phyloP scores from a whole-genome alignment of 2,113 vertebrate species.

The Eonycteris spelaea region DNA sequence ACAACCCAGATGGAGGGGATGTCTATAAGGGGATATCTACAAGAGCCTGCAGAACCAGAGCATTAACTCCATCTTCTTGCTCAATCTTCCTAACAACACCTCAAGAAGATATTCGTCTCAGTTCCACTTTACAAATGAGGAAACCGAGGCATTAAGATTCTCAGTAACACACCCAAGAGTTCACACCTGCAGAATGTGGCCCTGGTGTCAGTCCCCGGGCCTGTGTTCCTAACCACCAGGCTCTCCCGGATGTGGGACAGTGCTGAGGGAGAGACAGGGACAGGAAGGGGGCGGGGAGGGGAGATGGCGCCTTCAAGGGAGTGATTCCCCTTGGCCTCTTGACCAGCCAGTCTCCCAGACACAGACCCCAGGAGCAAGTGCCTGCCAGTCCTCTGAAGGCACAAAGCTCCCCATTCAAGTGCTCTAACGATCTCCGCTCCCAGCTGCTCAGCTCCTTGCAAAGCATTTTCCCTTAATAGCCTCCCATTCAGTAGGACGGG shows the following conservation, averaged over 20 bases:
- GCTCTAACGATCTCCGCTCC: constrained; percentile 44
- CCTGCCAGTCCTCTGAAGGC: background rate
- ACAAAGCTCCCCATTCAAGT: constrained; percentile 65
- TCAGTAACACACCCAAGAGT: background rate
- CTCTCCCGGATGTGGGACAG: background rate
- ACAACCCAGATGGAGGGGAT: background rate
- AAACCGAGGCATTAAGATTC: background rate
- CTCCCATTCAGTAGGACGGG: constrained; percentile 57
- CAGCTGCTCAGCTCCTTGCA: constrained; percentile 74
- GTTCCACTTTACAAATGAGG: background rate
- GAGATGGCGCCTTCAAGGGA: background rate
- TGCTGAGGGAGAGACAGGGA: background rate
- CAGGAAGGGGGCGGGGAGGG: background rate
- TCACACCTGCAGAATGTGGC: background rate
- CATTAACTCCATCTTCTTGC: background rate
- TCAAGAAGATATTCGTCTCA: background rate
- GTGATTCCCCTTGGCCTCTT: background rate
- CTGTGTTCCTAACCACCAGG: background rate
- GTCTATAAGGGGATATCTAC: too few relatives aligned
- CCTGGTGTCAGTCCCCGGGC: background rate
- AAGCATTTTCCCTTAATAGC: constrained; percentile 80
- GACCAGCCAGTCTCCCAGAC: constrained; percentile 45
- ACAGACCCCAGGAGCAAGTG: constrained; percentile 13
- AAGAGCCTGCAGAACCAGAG: background rate
- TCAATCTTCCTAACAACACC: background rate